These are phyloP conservation scores for Taenioides sp. DNA, from an alignment of 2,797 vertebrate species.

Conservation along the genomic window DNA sequence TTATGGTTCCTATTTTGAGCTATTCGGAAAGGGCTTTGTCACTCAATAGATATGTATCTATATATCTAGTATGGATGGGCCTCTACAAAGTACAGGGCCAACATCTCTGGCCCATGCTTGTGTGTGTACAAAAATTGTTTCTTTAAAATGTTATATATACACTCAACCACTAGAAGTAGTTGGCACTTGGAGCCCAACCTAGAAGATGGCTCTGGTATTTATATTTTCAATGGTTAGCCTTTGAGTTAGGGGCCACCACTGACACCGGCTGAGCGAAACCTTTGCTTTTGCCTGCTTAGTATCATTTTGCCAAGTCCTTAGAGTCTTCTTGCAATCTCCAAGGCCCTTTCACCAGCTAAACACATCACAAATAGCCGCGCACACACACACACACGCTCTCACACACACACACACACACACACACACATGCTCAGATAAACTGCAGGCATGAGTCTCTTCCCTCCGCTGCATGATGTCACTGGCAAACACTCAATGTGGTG, in stretches of 20 bases:
- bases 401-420: conserved; percentile 27
- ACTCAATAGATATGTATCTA: neutral
- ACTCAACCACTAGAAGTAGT: neutral
- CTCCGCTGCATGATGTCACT: conserved; percentile 71
- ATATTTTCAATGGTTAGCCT: conserved; percentile 19
- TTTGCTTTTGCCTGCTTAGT: conserved; percentile 22
- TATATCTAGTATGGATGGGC: neutral
- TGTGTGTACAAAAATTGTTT: neutral
- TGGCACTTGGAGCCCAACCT: neutral
- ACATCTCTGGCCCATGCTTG: neutral
- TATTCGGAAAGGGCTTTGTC: neutral
- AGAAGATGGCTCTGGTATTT: conserved; percentile 10
- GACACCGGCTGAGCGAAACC: conserved; percentile 19
- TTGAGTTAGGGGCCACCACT: conserved; percentile 12
- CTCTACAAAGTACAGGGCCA: neutral
- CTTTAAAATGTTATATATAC: neutral
- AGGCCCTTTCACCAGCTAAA: conserved; percentile 55
- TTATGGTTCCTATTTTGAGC: neutral
- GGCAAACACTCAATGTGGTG: conserved; percentile 71
- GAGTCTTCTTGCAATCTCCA: conserved; percentile 40
- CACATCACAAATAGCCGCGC: conserved; percentile 49
- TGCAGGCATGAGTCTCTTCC: conserved; percentile 58
- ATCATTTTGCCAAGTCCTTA: conserved; percentile 40
- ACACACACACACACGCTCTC: conserved; percentile 31
- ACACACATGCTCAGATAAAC: conserved; percentile 59